phyloP scores from a whole-genome alignment of 2,797 vertebrate genomes.

The Babyrousa celebensis region DNA sequence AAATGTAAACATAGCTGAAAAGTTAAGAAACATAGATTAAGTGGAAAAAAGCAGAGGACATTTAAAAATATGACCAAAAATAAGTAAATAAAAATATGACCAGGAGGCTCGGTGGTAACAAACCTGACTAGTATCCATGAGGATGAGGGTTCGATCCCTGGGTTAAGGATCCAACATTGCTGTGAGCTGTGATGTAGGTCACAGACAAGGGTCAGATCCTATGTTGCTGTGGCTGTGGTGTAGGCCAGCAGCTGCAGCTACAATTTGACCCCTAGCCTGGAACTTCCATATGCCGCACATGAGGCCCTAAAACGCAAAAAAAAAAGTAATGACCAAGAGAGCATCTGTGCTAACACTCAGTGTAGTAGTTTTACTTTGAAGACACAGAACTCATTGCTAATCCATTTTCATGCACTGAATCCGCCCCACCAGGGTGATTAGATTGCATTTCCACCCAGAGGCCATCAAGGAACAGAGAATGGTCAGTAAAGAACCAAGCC shows the following conservation, averaged over 20 bases:
- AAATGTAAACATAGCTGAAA: conserved; percentile 27
- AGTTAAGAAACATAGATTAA: conserved; percentile 23
- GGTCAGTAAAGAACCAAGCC: neutral
- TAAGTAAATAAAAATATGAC: neutral
- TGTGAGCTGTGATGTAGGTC: too few relatives aligned
- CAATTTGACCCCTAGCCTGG: too few relatives aligned
- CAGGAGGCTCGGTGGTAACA: neutral
- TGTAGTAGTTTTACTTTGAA: neutral
- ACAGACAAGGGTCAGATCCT: too few relatives aligned
- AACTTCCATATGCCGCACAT: too few relatives aligned
- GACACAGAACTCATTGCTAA: neutral
- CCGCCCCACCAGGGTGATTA: neutral
- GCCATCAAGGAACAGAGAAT: neutral
- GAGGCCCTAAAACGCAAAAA: too few relatives aligned
- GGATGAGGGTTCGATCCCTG: too few relatives aligned
- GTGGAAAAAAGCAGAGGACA: neutral
- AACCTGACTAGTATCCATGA: too few relatives aligned
- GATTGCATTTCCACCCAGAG: neutral
- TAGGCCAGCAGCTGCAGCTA: too few relatives aligned
- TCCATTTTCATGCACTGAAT: neutral
- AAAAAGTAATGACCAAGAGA: neutral
- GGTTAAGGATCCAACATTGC: too few relatives aligned
- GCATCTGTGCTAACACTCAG: neutral
- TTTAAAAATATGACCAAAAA: neutral
- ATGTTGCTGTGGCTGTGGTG: too few relatives aligned